These are phyloP conservation scores for Nothocercus julius DNA, from an alignment of 2,113 vertebrate species.

Conservation along the genomic window DNA sequence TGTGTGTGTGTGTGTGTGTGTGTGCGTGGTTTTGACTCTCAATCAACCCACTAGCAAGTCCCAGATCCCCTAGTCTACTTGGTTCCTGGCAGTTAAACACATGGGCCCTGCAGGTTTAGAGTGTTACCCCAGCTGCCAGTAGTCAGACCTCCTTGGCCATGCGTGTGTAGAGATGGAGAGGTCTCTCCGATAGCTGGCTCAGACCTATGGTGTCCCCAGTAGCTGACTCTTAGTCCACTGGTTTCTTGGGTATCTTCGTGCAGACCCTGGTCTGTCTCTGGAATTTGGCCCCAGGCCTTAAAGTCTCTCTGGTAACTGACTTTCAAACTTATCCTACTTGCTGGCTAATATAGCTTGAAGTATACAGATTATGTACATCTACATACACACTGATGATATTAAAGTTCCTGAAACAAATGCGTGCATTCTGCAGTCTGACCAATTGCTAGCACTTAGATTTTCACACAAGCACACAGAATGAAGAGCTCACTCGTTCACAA, in stretches of 20 bases:
- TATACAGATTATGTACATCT: not conserved
- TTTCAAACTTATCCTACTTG: not conserved
- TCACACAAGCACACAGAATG: not conserved
- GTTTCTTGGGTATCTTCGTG: not conserved
- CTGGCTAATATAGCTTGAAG: not conserved
- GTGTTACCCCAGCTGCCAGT: not conserved
- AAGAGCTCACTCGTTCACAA: not conserved
- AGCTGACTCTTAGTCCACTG: not conserved
- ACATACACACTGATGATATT: not conserved
- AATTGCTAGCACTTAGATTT: not conserved
- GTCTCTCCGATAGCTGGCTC: not conserved
- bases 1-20: too few species aligned
- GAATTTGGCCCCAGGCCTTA: not conserved
- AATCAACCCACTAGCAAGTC: not conserved
- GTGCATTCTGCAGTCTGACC: not conserved
- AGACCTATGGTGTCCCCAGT: not conserved
- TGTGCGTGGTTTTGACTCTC: too few species aligned
- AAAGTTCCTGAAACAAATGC: not conserved
- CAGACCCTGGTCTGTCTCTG: not conserved
- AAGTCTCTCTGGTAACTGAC: not conserved
- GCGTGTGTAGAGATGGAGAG: too few species aligned
- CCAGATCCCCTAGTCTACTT: fast-evolving
- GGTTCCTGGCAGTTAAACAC: not conserved
- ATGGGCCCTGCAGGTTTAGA: not conserved
- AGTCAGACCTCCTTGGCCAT: not conserved